These are phyloP conservation scores for Cricetomys ansorgei DNA, from an alignment of 2,113 vertebrate genomes.

Conservation along the genomic window DNA sequence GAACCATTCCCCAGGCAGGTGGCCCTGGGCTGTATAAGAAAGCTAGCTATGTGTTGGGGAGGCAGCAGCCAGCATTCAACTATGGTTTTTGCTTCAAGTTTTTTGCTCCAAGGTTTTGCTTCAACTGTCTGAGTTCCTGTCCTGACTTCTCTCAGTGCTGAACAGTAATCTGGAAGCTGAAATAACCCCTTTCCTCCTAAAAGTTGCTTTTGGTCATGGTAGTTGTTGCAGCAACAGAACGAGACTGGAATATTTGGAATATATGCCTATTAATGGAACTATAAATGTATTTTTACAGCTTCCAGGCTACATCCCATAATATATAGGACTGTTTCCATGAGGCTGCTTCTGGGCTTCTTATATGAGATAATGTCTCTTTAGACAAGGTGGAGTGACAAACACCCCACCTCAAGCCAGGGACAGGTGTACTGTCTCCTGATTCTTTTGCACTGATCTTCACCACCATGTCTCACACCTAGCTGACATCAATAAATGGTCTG, in stretches of 20 bases:
- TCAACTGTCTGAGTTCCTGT: neutral
- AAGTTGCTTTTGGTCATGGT: neutral
- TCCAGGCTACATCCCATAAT: neutral
- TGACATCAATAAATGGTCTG: neutral
- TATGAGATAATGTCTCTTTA: neutral
- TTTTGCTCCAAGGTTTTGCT: too few species aligned
- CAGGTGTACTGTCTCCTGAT: neutral
- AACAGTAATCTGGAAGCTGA: neutral
- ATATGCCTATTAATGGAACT: neutral
- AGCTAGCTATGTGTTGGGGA: neutral
- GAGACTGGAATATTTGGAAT: neutral
- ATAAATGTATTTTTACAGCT: neutral
- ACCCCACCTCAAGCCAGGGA: neutral
- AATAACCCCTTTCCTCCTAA: neutral
- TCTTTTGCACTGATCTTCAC: neutral
- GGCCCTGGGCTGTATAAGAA: neutral
- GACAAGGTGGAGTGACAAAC: neutral
- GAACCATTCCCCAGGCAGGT: neutral
- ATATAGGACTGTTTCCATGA: neutral
- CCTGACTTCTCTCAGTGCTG: too few species aligned
- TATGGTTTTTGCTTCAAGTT: neutral
- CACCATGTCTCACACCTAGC: neutral
- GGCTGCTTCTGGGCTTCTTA: neutral
- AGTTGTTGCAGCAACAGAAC: neutral
- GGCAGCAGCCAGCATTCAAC: too few species aligned